Conservation (phyloP, 2,113 vertebrate genomes). For the Nothoprocta perdicaria region DNA sequence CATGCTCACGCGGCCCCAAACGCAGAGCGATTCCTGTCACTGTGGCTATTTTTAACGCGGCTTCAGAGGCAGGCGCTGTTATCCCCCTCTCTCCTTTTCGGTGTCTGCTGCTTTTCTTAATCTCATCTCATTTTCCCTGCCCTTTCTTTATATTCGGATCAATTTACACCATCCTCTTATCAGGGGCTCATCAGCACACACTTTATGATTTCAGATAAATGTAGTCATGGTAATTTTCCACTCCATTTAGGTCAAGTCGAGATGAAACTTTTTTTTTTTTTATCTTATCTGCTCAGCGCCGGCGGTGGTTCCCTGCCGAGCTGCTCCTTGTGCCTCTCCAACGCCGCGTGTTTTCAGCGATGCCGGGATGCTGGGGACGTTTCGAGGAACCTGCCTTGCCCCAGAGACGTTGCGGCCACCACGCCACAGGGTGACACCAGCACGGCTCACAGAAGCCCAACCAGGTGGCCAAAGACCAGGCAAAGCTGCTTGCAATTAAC, state of each 20-base stretch:
- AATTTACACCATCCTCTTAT: constrained; percentile 67
- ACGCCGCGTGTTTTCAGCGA: background rate
- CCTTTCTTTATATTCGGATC: constrained; percentile 69
- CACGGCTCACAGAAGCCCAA: fast-evolving
- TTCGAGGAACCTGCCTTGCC: background rate
- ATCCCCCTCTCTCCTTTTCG: constrained; percentile 22
- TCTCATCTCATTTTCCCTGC: constrained; percentile 62
- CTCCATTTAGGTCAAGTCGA: constrained; percentile 70
- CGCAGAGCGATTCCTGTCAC: constrained; percentile 37
- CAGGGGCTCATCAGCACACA: constrained; percentile 65
- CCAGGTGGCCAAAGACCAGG: background rate
- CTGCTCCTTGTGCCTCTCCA: background rate
- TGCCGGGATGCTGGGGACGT: background rate
- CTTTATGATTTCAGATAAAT: constrained; percentile 65
- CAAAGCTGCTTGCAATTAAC: background rate
- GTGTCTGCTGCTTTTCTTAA: constrained; percentile 43
- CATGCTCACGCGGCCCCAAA: background rate
- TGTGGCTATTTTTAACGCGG: constrained; percentile 55
- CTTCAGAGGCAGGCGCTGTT: constrained; percentile 35
- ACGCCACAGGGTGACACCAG: fast-evolving
- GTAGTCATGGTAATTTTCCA: constrained; percentile 74
- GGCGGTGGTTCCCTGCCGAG: constrained; percentile 42
- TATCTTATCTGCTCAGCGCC: constrained; percentile 42
- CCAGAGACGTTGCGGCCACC: background rate
- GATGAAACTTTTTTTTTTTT: constrained; percentile 56